Evolutionary conservation across 2,797 vertebrate species (phyloP), one percentile per base, ranked within the genome.

Genomic region (Parauchenoglanis ngamensis): DNA sequence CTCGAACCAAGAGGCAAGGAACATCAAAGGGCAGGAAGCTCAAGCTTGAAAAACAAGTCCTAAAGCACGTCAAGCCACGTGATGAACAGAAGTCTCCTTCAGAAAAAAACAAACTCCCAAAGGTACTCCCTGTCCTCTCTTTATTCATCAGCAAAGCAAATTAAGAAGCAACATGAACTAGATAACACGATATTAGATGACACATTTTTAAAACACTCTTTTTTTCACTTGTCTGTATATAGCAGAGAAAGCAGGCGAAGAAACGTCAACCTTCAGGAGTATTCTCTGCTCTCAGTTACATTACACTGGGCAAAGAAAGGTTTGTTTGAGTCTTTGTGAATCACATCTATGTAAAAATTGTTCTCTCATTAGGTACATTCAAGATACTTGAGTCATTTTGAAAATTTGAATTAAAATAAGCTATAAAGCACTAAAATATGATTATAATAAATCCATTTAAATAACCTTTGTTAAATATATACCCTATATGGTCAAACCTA

Each of bases 1-100:
- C 23, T 72, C 75, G 67, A 35, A 81, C 46, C n/a, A 84, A 77
- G 67, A 88, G 85, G 46, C 46, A 88, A 15, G 68, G 68, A 46
- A 52, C 11, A 0, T 10, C 19, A 35, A 85, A 10, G 19, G 19
- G 2, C 15, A 70, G 25, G 44, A 78, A 57, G 11, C 44, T 5
- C 11, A 61, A 61, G 21, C 56, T 80, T 44, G 21, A 40, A 17
- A 80, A 61, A 3, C 59, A 3, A 59, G 31, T 15, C 17, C 44
- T 54, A 35, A 76, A 25, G 19, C 57, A 21, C 3, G 25, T 1
- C 75, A 13, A 11, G 7, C 31, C 54, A 21, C 65, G 2, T 70
- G 56, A 63, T 2, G 65, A 80, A 79, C 6, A 82, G 12, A 25
- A 3, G 1, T 67, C 54, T 56, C 0, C 8, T 40, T 28, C 77